Conservation (phyloP, 2,888 invertebrate species). For the Alsophila aescularia region DNA sequence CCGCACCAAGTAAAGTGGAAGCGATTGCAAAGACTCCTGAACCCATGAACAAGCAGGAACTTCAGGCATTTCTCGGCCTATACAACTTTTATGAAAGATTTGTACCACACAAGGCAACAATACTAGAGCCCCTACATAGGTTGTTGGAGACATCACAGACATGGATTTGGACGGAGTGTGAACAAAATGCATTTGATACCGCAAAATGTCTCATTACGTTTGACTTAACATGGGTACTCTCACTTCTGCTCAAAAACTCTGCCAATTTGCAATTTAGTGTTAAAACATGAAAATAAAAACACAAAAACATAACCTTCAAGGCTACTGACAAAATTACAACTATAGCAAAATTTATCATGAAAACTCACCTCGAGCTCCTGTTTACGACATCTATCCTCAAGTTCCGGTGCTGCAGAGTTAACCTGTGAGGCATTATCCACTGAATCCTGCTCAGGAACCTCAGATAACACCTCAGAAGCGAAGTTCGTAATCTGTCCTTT, state of each 20-base stretch:
- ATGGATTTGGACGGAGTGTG: too few species aligned
- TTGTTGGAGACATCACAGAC: too few species aligned
- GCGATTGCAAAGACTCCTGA: too few species aligned
- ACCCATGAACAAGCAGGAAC: too few species aligned
- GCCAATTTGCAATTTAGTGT: conserved; percentile 3
- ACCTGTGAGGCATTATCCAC: conserved; percentile 47
- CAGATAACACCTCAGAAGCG: conserved; percentile 94
- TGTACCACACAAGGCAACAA: too few species aligned
- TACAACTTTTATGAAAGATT: too few species aligned
- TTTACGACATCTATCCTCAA: conserved; percentile 82
- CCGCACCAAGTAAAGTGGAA: too few species aligned
- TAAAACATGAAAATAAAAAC: conserved; percentile 39
- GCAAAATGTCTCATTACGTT: too few species aligned
- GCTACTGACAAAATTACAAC: conserved; percentile 59
- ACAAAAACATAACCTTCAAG: conserved; percentile 76
- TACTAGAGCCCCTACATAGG: too few species aligned
- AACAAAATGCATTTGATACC: too few species aligned
- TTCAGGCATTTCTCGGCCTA: too few species aligned
- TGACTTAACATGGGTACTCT: too few species aligned
- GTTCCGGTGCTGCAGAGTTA: conserved; percentile 70
- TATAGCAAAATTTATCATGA: conserved; percentile 24
- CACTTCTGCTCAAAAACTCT: neutral
- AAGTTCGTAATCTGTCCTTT: conserved; percentile 95
- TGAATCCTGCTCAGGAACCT: conserved; percentile 84
- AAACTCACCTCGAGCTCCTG: conserved; percentile 86